These are phyloP conservation scores for Vannuccia rotundouncinata DNA, from an alignment of 2,888 invertebrate species.

Conservation along the genomic window DNA sequence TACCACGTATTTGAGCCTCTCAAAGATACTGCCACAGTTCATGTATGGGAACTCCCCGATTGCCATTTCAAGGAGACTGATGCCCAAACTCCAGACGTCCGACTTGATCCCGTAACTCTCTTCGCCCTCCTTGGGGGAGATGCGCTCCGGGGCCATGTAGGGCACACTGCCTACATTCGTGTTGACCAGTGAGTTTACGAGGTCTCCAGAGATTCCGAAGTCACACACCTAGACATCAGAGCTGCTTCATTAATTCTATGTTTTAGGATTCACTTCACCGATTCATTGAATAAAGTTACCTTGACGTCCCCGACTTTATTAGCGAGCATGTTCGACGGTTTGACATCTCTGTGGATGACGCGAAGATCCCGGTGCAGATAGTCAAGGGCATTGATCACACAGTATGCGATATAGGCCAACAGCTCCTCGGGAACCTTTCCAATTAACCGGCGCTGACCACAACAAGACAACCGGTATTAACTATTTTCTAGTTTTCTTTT, in stretches of 20 bases:
- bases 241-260: no score
- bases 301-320: neutral
- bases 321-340: conserved; percentile 15
- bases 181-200: conserved; percentile 36
- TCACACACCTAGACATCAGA: conserved; percentile 31
- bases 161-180: conserved; percentile 35
- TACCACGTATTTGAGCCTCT: neutral
- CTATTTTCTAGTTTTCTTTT: no score
- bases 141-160: conserved; percentile 38
- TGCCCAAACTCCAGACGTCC: conserved; percentile 31
- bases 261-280: no score
- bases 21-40: neutral
- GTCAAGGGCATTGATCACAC: neutral
- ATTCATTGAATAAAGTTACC: no score
- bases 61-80: conserved; percentile 28
- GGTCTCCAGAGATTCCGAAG: conserved; percentile 36
- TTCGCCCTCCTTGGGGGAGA: neutral
- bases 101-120: conserved; percentile 28
- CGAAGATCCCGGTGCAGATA: neutral
- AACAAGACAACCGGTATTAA: no score
- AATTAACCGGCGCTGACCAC: neutral
- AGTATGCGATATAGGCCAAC: neutral
- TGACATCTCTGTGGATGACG: conserved; percentile 5
- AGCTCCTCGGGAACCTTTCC: conserved; percentile 5
- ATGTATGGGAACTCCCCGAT: conserved; percentile 15